phyloP scores from a whole-genome alignment of 2,113 vertebrate species.

The Parotia lawesii region DNA sequence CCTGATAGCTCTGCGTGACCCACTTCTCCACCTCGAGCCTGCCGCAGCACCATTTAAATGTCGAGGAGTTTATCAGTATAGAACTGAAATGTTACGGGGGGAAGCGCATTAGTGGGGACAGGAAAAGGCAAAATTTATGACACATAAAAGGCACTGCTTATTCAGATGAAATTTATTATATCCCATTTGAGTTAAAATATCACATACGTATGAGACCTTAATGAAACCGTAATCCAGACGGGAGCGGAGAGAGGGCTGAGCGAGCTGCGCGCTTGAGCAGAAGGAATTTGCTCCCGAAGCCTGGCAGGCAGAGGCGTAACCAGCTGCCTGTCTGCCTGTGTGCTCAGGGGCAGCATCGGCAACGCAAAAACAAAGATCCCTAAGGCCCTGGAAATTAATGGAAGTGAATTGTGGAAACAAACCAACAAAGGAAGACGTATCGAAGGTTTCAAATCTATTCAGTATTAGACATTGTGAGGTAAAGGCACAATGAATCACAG shows the following conservation, averaged over 20 bases:
- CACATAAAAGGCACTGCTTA: constrained; percentile 32
- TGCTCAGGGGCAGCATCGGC: neutral
- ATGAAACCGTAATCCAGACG: neutral
- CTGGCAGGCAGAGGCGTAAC: neutral
- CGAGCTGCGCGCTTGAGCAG: neutral
- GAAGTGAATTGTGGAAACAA: neutral
- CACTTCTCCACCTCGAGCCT: neutral
- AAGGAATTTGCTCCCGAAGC: neutral
- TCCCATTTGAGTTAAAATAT: constrained; percentile 25
- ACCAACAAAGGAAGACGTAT: neutral
- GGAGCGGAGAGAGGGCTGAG: neutral
- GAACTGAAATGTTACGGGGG: neutral
- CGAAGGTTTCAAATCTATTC: neutral
- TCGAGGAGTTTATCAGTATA: constrained; percentile 21
- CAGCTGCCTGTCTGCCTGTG: neutral
- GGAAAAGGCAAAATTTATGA: constrained; percentile 19
- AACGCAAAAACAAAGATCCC: neutral
- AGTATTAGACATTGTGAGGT: neutral
- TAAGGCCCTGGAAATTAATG: neutral
- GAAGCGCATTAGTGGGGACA: neutral
- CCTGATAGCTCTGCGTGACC: neutral
- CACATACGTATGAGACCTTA: neutral
- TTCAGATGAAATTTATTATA: constrained; percentile 36
- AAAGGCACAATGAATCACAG: neutral
- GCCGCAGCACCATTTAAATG: neutral